These are phyloP conservation scores for Aspidiotus destructor DNA, from an alignment of 2,888 invertebrate species.

Conservation along the genomic window DNA sequence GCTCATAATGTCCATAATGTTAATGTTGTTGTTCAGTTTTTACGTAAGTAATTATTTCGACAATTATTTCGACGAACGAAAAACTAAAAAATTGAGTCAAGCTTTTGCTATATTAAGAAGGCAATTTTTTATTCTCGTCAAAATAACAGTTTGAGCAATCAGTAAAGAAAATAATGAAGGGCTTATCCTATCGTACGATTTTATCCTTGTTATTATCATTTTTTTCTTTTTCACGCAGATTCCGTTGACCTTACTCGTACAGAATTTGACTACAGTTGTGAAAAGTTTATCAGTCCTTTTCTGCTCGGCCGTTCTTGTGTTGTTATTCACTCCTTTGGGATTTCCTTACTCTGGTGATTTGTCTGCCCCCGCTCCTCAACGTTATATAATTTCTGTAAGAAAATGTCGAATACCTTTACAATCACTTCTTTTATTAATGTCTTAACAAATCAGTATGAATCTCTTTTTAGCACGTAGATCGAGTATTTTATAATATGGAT, in stretches of 20 bases:
- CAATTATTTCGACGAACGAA: too few relatives aligned
- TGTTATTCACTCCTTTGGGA: slow-evolving; percentile 58
- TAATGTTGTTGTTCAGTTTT: slow-evolving; percentile 37
- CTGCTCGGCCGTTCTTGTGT: slow-evolving; percentile 47
- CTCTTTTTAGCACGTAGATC: slow-evolving; percentile 50
- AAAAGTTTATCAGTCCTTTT: slow-evolving; percentile 48
- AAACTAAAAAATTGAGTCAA: too few relatives aligned
- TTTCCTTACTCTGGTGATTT: slow-evolving; percentile 62
- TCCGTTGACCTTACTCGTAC: slow-evolving; percentile 44
- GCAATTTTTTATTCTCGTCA: too few relatives aligned
- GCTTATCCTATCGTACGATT: too few relatives aligned
- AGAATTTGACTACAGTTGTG: slow-evolving; percentile 47
- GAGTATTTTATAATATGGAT: slow-evolving; percentile 50
- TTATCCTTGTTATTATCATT: too few relatives aligned
- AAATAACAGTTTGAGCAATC: too few relatives aligned
- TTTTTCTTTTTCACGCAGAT: slow-evolving; percentile 39
- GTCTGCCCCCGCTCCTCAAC: slow-evolving; percentile 56
- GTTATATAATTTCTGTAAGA: slow-evolving; percentile 63
- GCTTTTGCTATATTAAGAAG: not conserved
- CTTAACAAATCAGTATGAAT: not conserved
- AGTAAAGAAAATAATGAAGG: too few relatives aligned
- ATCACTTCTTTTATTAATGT: not conserved
- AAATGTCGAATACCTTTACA: not conserved
- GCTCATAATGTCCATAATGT: slow-evolving; percentile 37
- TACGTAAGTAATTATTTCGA: slow-evolving; percentile 35